Conservation (phyloP, 2,888 invertebrate species). For the Lamellibrachia satsuma region DNA sequence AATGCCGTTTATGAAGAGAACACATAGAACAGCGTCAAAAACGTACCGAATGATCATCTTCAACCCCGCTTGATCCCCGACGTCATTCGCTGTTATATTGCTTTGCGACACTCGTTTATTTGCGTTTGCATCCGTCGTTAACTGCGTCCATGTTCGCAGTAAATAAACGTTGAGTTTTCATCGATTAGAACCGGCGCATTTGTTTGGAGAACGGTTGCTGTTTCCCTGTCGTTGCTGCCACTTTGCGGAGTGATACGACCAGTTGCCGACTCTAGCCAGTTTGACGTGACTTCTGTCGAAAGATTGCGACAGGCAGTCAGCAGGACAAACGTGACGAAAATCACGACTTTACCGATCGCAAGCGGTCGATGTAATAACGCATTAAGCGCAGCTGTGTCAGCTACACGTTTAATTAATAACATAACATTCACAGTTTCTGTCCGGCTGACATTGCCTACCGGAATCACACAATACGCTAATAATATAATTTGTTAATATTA, state of each 20-base stretch:
- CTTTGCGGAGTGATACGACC: neutral
- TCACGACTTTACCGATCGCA: neutral
- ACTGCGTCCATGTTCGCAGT: neutral
- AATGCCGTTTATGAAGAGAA: conserved; percentile 33
- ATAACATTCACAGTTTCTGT: no score
- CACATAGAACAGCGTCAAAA: conserved; percentile 41
- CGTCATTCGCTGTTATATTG: neutral
- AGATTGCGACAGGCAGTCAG: neutral
- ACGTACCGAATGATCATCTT: conserved; percentile 24
- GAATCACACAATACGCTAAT: no score
- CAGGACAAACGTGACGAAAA: neutral
- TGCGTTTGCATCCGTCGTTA: neutral
- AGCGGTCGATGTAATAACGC: neutral
- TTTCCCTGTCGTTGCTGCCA: neutral
- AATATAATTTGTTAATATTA: no score
- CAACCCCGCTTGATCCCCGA: neutral
- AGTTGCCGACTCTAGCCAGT: neutral
- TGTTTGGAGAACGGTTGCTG: neutral
- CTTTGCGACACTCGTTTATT: neutral
- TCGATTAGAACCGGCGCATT: neutral
- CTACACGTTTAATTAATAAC: no score
- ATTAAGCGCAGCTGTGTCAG: neutral
- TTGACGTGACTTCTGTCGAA: neutral
- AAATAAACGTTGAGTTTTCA: neutral
- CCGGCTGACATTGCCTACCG: no score